phyloP scores from a whole-genome alignment of 2,888 invertebrate species.

The Clostera curtula region DNA sequence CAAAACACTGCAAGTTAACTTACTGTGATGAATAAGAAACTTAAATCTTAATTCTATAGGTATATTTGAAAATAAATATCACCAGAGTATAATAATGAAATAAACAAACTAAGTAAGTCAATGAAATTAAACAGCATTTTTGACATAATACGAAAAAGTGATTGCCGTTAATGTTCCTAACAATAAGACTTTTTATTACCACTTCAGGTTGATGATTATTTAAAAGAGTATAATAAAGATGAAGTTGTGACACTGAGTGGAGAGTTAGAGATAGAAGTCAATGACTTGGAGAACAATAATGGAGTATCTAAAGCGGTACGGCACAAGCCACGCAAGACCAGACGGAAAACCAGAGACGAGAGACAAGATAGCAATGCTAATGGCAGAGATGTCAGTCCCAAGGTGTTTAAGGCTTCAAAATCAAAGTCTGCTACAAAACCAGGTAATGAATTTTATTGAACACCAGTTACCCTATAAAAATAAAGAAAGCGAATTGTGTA shows the following conservation, averaged over 20 bases:
- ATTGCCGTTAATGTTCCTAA: no score
- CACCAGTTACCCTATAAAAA: no score
- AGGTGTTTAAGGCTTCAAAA: constrained; percentile 59
- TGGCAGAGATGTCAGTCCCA: constrained; percentile 62
- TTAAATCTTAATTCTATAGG: no score
- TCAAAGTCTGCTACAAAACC: constrained; percentile 45
- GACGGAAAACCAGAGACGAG: constrained; percentile 59
- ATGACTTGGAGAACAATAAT: constrained; percentile 66
- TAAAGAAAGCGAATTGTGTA: no score
- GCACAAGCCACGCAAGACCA: constrained; percentile 59
- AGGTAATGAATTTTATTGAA: constrained; percentile 26
- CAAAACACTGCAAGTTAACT: no score
- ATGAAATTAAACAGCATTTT: no score
- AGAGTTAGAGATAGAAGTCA: constrained; percentile 64
- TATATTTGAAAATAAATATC: no score
- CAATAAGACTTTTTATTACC: no score
- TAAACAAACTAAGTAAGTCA: no score
- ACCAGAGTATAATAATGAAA: no score
- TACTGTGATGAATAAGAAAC: no score
- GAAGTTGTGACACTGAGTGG: constrained; percentile 68
- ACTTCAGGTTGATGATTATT: constrained; percentile 65
- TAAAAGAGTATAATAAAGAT: constrained; percentile 69
- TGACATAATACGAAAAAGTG: no score
- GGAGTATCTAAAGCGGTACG: constrained; percentile 49
- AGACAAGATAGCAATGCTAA: constrained; percentile 49